Evolutionary conservation across 23 tunicate genomes (phyloP).

Genomic region (Pegea sp.): DNA sequence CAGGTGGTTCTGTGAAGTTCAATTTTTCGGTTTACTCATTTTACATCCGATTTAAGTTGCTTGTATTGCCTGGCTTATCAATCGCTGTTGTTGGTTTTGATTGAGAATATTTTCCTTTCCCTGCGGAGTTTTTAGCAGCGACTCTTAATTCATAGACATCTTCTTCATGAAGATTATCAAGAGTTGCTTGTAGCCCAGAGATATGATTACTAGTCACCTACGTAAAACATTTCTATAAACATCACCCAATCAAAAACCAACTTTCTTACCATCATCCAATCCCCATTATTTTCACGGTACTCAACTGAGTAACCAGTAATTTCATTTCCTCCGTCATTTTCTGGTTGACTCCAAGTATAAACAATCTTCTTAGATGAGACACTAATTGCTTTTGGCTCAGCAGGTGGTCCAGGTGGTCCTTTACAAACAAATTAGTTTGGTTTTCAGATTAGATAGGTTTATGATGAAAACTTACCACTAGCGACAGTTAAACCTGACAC

Average conservation of each 20-base stretch:
- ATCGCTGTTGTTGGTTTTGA: constrained; percentile 77
- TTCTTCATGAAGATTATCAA: constrained; percentile 33
- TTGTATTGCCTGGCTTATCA: constrained; percentile 98
- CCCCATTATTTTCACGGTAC: constrained; percentile 42
- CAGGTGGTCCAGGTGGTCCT: constrained; percentile 74
- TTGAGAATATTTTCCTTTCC: constrained; percentile 53
- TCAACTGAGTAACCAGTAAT: constrained; percentile 48
- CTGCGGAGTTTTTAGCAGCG: constrained; percentile 68
- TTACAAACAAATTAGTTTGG: neutral
- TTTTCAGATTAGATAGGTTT: neutral
- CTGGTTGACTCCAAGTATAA: constrained; percentile 47
- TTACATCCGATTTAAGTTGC: too few relatives aligned
- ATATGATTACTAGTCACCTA: constrained; percentile 2
- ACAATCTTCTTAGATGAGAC: constrained; percentile 45
- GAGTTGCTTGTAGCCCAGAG: constrained; percentile 13
- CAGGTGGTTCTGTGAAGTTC: constrained; percentile 73
- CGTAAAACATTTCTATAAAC: neutral
- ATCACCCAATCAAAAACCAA: neutral
- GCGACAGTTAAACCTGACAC: constrained; percentile 47
- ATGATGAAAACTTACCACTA: constrained; percentile 26
- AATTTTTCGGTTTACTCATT: too few relatives aligned
- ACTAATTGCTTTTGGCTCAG: constrained; percentile 20
- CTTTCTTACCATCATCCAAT: constrained; percentile 62
- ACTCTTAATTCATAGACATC: constrained; percentile 56
- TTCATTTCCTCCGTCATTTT: constrained; percentile 71